phyloP scores from a whole-genome alignment of 37 sponge, comb jelly and placozoan genomes.

The Axinella damicornis region DNA sequence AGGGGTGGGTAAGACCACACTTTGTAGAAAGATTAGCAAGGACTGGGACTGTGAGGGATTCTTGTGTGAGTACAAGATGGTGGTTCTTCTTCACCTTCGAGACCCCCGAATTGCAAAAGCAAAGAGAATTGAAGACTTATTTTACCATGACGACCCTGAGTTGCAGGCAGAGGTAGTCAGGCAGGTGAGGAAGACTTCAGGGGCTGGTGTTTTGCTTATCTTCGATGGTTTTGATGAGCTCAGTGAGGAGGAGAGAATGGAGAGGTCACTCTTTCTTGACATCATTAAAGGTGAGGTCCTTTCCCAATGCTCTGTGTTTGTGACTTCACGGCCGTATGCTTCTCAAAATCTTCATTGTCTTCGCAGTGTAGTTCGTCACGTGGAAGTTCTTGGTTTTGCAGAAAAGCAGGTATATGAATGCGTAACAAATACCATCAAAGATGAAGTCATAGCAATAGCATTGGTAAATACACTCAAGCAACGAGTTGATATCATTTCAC shows the following conservation, averaged over 20 bases:
- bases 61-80: not conserved
- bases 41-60: constrained; percentile 5
- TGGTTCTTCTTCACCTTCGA: not conserved
- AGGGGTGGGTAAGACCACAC: constrained; percentile 16
- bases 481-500: not conserved
- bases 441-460: not conserved
- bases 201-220: constrained; percentile 1
- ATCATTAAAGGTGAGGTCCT: constrained; percentile 1
- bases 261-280: not conserved
- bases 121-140: not conserved
- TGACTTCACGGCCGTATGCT: constrained; percentile 28
- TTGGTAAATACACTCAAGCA: not conserved
- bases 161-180: not conserved
- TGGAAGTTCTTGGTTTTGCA: constrained; percentile 27
- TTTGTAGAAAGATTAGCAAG: constrained; percentile 4
- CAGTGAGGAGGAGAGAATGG: not conserved
- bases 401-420: not conserved
- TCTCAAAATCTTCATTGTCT: not conserved
- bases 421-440: not conserved
- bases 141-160: constrained; percentile 6
- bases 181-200: not conserved
- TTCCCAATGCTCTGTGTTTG: not conserved
- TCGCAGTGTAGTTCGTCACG: not conserved
- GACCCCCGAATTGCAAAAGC: not conserved
- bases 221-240: constrained; percentile 42